phyloP scores from a whole-genome alignment of 2,113 vertebrate species.

The Falco punctatus region DNA sequence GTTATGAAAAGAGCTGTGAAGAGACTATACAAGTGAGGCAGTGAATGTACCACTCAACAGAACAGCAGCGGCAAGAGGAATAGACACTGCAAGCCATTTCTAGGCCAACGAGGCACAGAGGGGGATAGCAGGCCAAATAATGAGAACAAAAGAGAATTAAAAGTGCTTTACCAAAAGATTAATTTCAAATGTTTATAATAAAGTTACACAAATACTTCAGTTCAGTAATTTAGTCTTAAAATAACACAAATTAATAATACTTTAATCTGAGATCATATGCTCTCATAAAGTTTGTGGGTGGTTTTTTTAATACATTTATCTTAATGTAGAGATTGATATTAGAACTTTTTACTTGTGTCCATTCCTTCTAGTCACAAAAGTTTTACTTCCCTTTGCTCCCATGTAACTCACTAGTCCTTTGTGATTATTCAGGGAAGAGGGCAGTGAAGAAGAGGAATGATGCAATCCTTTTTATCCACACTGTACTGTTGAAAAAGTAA shows the following conservation, averaged over 20 bases:
- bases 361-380: not conserved
- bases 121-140: conserved; percentile 37
- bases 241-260: conserved; percentile 62
- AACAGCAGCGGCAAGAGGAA: conserved; percentile 46
- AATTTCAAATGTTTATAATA: conserved; percentile 66
- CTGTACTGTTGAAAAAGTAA: not conserved
- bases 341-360: conserved; percentile 12
- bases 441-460: not conserved
- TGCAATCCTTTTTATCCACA: not conserved
- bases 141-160: conserved; percentile 53
- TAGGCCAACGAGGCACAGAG: conserved; percentile 35
- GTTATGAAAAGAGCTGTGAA: conserved; percentile 58
- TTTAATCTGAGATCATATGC: conserved; percentile 51
- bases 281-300: conserved; percentile 27
- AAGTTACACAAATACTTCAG: conserved; percentile 61
- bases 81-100: conserved; percentile 2
- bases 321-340: conserved; percentile 28
- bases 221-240: conserved; percentile 60
- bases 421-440: not conserved
- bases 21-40: conserved; percentile 46
- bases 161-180: conserved; percentile 60
- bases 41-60: conserved; percentile 30
- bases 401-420: not conserved
- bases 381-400: not conserved
- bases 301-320: conserved; percentile 34